Evolutionary conservation across 2,113 vertebrate genomes (phyloP).

Genomic region (Albula goreensis): DNA sequence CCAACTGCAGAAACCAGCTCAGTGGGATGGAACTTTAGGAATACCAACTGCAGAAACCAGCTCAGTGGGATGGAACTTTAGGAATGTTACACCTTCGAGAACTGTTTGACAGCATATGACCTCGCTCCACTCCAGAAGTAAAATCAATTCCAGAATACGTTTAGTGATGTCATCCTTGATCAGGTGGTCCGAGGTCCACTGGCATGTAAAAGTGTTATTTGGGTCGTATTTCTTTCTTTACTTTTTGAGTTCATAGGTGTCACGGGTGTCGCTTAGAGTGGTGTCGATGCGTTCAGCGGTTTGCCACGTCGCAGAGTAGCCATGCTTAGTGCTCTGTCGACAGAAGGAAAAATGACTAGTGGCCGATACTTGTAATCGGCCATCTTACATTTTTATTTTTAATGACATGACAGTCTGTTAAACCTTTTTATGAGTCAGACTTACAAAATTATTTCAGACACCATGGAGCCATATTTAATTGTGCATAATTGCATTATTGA

Average conservation of each 20-base stretch:
- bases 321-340: background rate
- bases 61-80: background rate
- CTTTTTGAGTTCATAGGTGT: background rate
- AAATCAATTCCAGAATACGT: background rate
- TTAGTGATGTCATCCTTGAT: background rate
- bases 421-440: background rate
- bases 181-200: background rate
- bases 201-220: background rate
- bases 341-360: too few species aligned
- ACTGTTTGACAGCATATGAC: background rate
- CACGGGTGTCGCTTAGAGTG: background rate
- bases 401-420: background rate
- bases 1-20: background rate
- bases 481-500: background rate
- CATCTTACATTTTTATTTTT: background rate
- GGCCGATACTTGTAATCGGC: too few species aligned
- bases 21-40: background rate
- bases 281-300: background rate
- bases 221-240: background rate
- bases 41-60: background rate
- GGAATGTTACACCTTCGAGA: background rate
- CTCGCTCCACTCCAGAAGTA: background rate
- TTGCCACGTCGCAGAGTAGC: background rate
- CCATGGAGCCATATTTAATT: background rate
- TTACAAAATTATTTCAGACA: background rate